Conservation (phyloP, 2,113 vertebrate species). For the Malurus melanocephalus region DNA sequence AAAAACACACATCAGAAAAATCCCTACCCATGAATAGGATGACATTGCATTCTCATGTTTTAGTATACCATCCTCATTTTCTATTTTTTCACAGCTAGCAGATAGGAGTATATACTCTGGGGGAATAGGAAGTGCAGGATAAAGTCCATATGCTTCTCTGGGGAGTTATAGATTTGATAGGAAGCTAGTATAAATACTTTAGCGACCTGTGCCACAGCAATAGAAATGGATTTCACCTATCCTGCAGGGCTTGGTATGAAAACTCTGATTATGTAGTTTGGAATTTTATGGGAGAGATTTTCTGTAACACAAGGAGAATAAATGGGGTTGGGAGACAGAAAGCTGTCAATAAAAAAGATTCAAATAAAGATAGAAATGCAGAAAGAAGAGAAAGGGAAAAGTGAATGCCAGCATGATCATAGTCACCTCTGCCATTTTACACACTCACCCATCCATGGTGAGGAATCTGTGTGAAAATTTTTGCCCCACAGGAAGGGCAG, state of each 20-base stretch:
- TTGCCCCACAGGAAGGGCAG: not conserved
- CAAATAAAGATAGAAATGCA: not conserved
- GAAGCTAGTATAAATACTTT: not conserved
- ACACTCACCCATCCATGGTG: not conserved
- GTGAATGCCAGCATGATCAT: not conserved
- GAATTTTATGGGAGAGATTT: not conserved
- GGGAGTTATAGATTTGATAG: conserved; percentile 12
- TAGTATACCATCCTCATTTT: conserved; percentile 16
- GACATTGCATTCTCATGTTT: not conserved
- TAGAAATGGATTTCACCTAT: conserved; percentile 22
- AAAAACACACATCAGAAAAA: conserved; percentile 43
- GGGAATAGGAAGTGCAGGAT: conserved; percentile 23
- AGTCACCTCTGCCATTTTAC: not conserved
- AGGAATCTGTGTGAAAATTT: not conserved
- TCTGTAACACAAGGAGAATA: not conserved
- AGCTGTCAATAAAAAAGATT: not conserved
- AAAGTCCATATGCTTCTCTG: conserved; percentile 24
- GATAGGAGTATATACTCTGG: not conserved
- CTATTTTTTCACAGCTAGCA: conserved; percentile 13
- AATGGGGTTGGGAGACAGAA: not conserved
- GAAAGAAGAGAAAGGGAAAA: not conserved
- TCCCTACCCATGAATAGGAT: not conserved
- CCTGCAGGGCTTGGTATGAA: conserved; percentile 17
- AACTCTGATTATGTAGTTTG: not conserved
- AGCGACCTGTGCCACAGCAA: not conserved